A percentile compares a stretch with the other conserved stretches of the same genome.
Conservation (phyloP, 2,113 vertebrate species). For the Pipa parva region DNA sequence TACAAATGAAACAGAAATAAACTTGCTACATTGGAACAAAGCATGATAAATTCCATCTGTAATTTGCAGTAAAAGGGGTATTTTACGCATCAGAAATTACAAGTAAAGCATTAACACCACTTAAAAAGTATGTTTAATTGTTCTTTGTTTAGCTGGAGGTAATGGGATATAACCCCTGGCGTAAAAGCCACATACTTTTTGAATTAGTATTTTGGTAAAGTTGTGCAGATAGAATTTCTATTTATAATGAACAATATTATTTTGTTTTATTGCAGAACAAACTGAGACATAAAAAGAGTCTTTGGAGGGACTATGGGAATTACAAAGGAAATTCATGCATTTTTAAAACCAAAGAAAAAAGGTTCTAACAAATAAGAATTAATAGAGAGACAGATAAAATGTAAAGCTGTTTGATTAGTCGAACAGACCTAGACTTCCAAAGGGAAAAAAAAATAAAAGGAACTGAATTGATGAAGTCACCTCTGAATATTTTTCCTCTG, state of each 20-base stretch:
- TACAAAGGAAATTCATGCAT: slow-evolving; percentile 30
- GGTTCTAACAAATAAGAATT: slow-evolving; percentile 25
- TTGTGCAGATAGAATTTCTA: neutral
- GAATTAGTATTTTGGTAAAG: no score
- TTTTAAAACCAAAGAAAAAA: slow-evolving; percentile 34
- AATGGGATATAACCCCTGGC: no score
- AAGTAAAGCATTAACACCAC: no score
- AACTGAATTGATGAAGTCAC: no score
- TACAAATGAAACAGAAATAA: no score
- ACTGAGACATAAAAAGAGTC: slow-evolving; percentile 16
- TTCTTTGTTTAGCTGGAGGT: no score
- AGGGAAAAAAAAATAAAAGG: neutral
- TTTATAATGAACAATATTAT: slow-evolving; percentile 17
- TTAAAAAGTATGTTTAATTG: no score
- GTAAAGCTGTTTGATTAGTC: slow-evolving; percentile 26
- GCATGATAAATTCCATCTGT: no score
- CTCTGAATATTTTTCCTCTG: neutral
- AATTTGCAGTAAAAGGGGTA: no score
- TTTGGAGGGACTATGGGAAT: neutral
- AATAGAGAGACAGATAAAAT: slow-evolving; percentile 35
- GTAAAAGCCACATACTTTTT: no score
- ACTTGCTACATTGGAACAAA: no score
- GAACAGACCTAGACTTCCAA: slow-evolving; percentile 18
- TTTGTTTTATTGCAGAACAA: slow-evolving; percentile 16
- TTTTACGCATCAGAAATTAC: no score